Evolutionary conservation across 2,797 vertebrate species (phyloP).

Genomic region (Helostoma temminkii): DNA sequence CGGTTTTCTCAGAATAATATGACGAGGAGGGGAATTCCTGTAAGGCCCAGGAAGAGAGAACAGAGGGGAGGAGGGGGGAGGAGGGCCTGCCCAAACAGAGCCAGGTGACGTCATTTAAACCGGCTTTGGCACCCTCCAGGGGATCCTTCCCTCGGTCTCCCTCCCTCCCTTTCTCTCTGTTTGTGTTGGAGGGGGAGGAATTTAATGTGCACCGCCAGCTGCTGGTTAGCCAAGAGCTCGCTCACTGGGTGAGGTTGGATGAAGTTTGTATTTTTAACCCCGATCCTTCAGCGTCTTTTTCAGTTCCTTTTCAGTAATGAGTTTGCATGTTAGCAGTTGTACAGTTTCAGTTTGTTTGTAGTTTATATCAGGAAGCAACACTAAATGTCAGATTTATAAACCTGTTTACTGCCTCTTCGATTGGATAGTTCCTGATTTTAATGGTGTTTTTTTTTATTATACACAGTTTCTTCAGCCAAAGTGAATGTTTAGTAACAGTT

Average conservation of each 20-base stretch:
- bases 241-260: slow-evolving; percentile 35
- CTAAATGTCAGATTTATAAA: too few species aligned
- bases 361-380: too few species aligned
- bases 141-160: slow-evolving; percentile 57
- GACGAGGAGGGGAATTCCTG: slow-evolving; percentile 84
- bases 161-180: slow-evolving; percentile 27
- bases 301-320: slow-evolving; percentile 26
- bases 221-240: slow-evolving; percentile 62
- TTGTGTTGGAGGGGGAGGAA: slow-evolving; percentile 46
- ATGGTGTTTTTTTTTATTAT: neutral
- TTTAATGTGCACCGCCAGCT: slow-evolving; percentile 41
- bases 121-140: slow-evolving; percentile 72
- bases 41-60: slow-evolving; percentile 58
- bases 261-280: neutral
- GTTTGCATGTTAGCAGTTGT: neutral
- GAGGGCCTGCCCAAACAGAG: slow-evolving; percentile 51
- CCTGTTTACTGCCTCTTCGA: too few species aligned
- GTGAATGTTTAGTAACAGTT: neutral
- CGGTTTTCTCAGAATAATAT: slow-evolving; percentile 75
- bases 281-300: neutral
- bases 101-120: slow-evolving; percentile 71
- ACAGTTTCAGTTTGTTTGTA: neutral
- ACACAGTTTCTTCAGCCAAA: neutral
- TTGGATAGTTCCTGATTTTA: neutral
- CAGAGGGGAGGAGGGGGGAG: neutral